Percentiles rank a stretch among this genome's conserved stretches.
Conservation (phyloP, 2,888 invertebrate genomes). For the Lasioglossum vierecki region DNA sequence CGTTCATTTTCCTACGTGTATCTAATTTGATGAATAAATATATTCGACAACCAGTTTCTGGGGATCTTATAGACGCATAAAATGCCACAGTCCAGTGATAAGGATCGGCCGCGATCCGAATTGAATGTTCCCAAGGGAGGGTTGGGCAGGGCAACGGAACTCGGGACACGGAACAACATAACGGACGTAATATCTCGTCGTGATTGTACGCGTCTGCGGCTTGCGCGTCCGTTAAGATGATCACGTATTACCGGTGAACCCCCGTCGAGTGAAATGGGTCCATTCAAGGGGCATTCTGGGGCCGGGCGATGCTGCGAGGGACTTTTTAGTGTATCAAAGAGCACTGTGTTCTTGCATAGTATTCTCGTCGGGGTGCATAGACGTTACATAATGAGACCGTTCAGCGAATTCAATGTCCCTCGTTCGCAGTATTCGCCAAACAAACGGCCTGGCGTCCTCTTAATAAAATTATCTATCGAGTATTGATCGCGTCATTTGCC, state of each 20-base stretch:
- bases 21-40: not conserved
- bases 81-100: not conserved
- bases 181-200: conserved; percentile 63
- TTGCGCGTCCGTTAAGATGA: conserved; percentile 66
- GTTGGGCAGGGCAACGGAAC: conserved; percentile 20
- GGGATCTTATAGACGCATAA: not conserved
- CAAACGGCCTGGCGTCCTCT: conserved; percentile 27
- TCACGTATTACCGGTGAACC: conserved; percentile 70
- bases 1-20: not conserved
- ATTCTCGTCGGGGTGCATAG: conserved; percentile 67
- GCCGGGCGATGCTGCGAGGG: conserved; percentile 48
- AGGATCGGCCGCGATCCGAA: not conserved
- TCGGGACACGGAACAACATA: conserved; percentile 42
- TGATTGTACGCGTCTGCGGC: conserved; percentile 62
- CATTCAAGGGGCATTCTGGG: conserved; percentile 65
- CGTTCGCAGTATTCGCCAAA: conserved; percentile 34
- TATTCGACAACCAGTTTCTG: not conserved
- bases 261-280: conserved; percentile 70
- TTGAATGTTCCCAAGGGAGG: not conserved
- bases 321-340: conserved; percentile 67
- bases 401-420: conserved; percentile 36
- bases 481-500: conserved; percentile 40
- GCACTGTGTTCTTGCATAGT: conserved; percentile 68
- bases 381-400: conserved; percentile 67
- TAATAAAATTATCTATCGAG: conserved; percentile 41